These are phyloP conservation scores for Zaprionus ghesquierei DNA, from an alignment of 1,140 invertebrate species.

Conservation along the genomic window DNA sequence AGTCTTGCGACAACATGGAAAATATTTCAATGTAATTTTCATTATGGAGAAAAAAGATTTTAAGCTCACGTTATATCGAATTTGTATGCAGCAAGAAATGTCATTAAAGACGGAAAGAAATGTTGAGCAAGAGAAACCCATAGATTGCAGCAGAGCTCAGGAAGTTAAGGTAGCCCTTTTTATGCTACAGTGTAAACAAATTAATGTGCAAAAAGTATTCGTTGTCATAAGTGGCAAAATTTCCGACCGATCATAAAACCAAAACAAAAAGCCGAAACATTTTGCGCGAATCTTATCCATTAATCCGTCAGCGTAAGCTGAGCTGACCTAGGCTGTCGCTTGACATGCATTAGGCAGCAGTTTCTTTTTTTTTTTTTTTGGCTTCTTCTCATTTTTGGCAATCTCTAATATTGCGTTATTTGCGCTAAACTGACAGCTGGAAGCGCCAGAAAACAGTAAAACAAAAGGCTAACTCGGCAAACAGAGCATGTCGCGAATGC, in stretches of 20 bases:
- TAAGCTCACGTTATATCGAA: too few relatives aligned
- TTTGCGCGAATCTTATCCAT: neutral
- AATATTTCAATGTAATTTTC: slow-evolving; percentile 3
- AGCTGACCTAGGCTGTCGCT: slow-evolving; percentile 27
- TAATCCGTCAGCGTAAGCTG: neutral
- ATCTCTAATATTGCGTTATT: slow-evolving; percentile 14
- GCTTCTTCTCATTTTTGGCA: neutral
- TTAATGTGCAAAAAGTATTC: too few relatives aligned
- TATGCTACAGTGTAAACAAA: neutral
- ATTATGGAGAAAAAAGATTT: neutral
- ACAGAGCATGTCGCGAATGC: slow-evolving; percentile 52
- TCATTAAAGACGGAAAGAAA: neutral
- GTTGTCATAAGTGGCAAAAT: too few relatives aligned
- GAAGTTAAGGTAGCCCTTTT: neutral
- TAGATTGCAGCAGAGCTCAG: neutral
- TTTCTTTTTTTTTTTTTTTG: neutral
- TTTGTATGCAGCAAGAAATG: too few relatives aligned
- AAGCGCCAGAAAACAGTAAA: slow-evolving; percentile 5
- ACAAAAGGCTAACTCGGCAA: slow-evolving; percentile 45
- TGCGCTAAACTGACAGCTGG: slow-evolving; percentile 7
- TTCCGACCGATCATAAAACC: neutral
- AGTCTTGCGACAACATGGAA: slow-evolving; percentile 2
- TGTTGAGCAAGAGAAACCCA: neutral
- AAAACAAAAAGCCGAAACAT: neutral
- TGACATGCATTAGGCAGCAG: slow-evolving; percentile 22